A percentile compares a stretch with the other conserved stretches of the same genome.
Conservation (phyloP, 2,888 invertebrate species). For the Rhagium mordax region DNA sequence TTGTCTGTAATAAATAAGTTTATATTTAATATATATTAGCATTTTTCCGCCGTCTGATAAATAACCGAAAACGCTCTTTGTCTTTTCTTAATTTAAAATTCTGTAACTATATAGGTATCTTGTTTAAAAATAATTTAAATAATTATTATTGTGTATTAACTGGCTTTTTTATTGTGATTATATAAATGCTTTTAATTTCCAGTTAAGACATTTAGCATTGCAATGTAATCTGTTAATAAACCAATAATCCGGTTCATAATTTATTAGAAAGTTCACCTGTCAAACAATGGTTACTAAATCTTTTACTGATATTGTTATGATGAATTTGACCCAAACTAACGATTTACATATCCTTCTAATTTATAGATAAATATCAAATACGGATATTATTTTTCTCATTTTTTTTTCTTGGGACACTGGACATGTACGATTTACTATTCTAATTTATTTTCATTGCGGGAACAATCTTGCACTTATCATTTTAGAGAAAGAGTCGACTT, state of each 20-base stretch:
- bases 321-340: neutral
- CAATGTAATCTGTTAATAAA: neutral
- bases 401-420: too few relatives aligned
- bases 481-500: too few relatives aligned
- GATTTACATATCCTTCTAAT: neutral
- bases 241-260: neutral
- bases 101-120: neutral
- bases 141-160: neutral
- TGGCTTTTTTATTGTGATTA: neutral
- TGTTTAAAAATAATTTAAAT: neutral
- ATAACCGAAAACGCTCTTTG: too few relatives aligned
- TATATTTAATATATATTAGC: too few relatives aligned
- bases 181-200: neutral
- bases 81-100: neutral
- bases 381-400: neutral
- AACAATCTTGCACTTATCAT: too few relatives aligned
- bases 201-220: neutral
- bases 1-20: slow-evolving; percentile 71
- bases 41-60: neutral
- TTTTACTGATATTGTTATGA: neutral
- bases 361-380: neutral
- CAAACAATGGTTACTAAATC: neutral
- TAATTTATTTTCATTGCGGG: too few relatives aligned
- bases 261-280: neutral
- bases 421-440: too few relatives aligned